Evolutionary conservation across 2,113 vertebrate species (phyloP).

Genomic region (Lepidothrix coronata): DNA sequence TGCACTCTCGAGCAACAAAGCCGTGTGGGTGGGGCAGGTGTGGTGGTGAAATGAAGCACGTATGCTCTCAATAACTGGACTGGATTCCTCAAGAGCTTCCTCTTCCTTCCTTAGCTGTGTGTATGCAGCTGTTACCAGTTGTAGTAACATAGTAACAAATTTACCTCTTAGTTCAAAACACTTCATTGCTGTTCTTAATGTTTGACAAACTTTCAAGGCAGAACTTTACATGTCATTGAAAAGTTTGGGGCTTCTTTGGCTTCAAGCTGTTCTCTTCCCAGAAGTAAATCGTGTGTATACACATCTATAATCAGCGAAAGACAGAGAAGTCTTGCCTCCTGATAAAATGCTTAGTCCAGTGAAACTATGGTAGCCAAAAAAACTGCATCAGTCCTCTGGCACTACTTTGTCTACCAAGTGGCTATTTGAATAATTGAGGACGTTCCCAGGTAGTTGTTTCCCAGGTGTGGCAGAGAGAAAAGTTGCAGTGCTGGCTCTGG

Average conservation of each 20-base stretch:
- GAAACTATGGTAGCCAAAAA: neutral
- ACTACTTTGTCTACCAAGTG: neutral
- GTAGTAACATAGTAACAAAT: neutral
- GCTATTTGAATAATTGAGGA: neutral
- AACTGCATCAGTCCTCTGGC: neutral
- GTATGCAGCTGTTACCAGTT: no score
- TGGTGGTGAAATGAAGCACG: rapidly evolving
- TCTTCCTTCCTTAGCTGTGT: neutral
- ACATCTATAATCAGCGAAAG: neutral
- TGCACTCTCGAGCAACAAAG: rapidly evolving
- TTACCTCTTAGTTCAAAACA: neutral
- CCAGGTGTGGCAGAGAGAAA: neutral
- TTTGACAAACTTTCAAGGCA: neutral
- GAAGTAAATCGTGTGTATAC: neutral
- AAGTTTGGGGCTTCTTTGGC: neutral
- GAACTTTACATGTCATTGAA: neutral
- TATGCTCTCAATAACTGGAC: no score
- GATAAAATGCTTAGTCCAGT: neutral
- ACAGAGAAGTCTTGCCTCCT: neutral
- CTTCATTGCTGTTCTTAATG: neutral
- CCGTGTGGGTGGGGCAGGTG: rapidly evolving
- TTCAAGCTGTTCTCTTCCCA: neutral
- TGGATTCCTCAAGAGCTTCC: neutral
- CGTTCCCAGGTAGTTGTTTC: neutral
- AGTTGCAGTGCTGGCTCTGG: neutral